Conservation (phyloP, 2,888 invertebrate genomes). For the Eledone cirrhosa region DNA sequence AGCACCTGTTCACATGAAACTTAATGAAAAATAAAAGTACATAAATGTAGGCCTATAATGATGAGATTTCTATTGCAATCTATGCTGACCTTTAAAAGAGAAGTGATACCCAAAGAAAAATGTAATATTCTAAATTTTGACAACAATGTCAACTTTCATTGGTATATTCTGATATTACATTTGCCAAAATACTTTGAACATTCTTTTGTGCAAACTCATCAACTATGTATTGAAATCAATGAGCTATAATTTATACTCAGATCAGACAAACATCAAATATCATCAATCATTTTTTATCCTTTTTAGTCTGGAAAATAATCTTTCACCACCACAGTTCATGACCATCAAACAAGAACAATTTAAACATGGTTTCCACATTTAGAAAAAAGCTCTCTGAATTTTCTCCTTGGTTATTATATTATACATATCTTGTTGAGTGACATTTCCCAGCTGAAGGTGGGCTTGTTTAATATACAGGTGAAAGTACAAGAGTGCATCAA, state of each 20-base stretch:
- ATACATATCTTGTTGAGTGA: constrained; percentile 1
- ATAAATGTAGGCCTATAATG: too few relatives aligned
- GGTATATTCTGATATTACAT: too few relatives aligned
- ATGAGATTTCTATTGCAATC: too few relatives aligned
- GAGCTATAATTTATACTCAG: not conserved
- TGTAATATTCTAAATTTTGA: too few relatives aligned
- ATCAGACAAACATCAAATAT: not conserved
- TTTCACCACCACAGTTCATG: not conserved
- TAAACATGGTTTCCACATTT: not conserved
- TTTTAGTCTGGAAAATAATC: constrained; percentile 18
- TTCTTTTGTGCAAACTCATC: too few relatives aligned
- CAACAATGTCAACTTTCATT: too few relatives aligned
- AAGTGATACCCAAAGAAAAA: too few relatives aligned
- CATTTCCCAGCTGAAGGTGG: not conserved
- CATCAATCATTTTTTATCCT: constrained; percentile 18
- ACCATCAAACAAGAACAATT: constrained; percentile 2
- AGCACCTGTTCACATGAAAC: too few relatives aligned
- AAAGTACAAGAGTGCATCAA: not conserved
- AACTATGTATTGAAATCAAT: not conserved
- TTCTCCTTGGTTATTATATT: not conserved
- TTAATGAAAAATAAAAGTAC: too few relatives aligned
- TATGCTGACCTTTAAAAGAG: too few relatives aligned
- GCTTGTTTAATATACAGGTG: not conserved
- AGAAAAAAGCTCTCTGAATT: not conserved
- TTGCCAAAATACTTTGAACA: too few relatives aligned